Conservation (phyloP, 2,888 invertebrate species). For the Spodoptera picta region DNA sequence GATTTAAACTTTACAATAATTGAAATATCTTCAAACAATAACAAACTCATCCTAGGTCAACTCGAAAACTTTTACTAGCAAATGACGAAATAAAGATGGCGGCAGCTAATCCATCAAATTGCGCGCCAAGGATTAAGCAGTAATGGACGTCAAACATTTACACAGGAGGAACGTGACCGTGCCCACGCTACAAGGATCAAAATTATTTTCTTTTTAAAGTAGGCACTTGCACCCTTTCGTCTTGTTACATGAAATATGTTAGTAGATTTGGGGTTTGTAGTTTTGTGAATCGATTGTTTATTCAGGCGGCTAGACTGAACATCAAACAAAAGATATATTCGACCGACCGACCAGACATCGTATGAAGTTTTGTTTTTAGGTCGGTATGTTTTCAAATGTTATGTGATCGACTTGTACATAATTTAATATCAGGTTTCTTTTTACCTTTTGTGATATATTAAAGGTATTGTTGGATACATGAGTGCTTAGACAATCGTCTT, state of each 20-base stretch:
- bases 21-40: slow-evolving; percentile 12
- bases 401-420: too few species aligned
- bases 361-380: too few species aligned
- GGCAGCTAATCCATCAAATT: slow-evolving; percentile 72
- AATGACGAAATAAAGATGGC: slow-evolving; percentile 52
- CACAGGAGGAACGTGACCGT: slow-evolving; percentile 74
- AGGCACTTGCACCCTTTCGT: slow-evolving; percentile 40
- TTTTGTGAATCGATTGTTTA: slow-evolving; percentile 7
- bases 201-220: slow-evolving; percentile 71
- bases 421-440: too few species aligned
- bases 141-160: slow-evolving; percentile 83
- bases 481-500: too few species aligned
- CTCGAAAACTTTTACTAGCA: slow-evolving; percentile 20
- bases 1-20: slow-evolving; percentile 1
- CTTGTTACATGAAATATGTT: slow-evolving; percentile 35
- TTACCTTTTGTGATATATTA: too few species aligned
- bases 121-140: slow-evolving; percentile 71
- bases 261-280: slow-evolving; percentile 17
- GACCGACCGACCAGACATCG: too few species aligned
- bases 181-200: slow-evolving; percentile 70
- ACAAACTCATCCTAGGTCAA: slow-evolving; percentile 30
- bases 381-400: too few species aligned
- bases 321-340: slow-evolving; percentile 14
- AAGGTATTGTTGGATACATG: too few species aligned
- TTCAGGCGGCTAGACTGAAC: slow-evolving; percentile 19